A percentile compares a stretch with the other conserved stretches of the same genome.
phyloP scores from a whole-genome alignment of 1,140 invertebrate genomes.

The Latrodectus geometricus region DNA sequence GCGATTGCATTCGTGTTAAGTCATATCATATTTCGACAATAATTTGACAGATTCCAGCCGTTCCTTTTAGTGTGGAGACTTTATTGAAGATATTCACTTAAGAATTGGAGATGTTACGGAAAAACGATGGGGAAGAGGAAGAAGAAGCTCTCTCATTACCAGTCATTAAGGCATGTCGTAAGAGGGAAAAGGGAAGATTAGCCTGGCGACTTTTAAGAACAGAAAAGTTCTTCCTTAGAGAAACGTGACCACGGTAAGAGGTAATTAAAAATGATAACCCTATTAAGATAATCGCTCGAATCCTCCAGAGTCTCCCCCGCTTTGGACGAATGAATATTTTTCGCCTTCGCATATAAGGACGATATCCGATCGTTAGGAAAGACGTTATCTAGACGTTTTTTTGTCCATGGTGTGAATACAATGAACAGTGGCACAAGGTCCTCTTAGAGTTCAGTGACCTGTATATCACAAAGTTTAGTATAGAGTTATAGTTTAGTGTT shows the following conservation, averaged over 20 bases:
- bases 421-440: not conserved
- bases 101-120: too few relatives aligned
- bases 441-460: not conserved
- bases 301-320: slow-evolving; percentile 2
- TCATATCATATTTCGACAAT: too few relatives aligned
- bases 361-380: slow-evolving; percentile 44
- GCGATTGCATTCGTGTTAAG: too few relatives aligned
- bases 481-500: too few relatives aligned
- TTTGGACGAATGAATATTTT: slow-evolving; percentile 42
- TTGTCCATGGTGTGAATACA: not conserved
- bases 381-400: not conserved
- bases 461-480: not conserved
- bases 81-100: too few relatives aligned
- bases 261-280: slow-evolving; percentile 61
- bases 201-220: not conserved
- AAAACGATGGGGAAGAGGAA: too few relatives aligned
- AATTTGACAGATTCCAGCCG: too few relatives aligned
- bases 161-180: slow-evolving; percentile 20
- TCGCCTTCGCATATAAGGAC: slow-evolving; percentile 19
- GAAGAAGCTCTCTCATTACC: slow-evolving; percentile 22
- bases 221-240: slow-evolving; percentile 12
- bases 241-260: slow-evolving; percentile 53
- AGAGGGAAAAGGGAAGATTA: not conserved
- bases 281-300: slow-evolving; percentile 54
- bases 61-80: too few relatives aligned